Conservation (phyloP, 2,888 invertebrate species). For the Anorthoa munda region DNA sequence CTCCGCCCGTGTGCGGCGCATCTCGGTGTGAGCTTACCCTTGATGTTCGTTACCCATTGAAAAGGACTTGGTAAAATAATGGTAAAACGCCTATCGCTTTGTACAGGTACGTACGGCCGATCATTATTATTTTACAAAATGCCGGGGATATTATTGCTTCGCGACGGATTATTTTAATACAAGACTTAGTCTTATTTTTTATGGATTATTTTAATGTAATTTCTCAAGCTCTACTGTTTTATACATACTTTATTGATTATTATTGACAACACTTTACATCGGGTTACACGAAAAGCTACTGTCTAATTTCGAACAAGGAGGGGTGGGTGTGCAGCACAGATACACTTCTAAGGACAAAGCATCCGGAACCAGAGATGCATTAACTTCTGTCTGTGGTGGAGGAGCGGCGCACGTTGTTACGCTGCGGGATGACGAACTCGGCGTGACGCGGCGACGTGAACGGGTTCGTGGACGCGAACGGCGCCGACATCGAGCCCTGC, state of each 20-base stretch:
- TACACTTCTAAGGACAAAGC: slow-evolving; percentile 43
- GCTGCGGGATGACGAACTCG: slow-evolving; percentile 88
- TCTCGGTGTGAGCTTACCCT: neutral
- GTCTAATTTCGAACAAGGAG: slow-evolving; percentile 50
- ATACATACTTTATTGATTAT: slow-evolving; percentile 39
- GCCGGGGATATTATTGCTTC: slow-evolving; percentile 53
- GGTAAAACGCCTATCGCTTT: neutral
- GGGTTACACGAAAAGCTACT: slow-evolving; percentile 53
- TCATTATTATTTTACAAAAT: slow-evolving; percentile 40
- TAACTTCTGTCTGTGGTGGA: slow-evolving; percentile 80
- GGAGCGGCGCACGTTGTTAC: slow-evolving; percentile 78
- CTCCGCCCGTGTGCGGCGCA: neutral
- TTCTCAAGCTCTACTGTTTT: slow-evolving; percentile 46
- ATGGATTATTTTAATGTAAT: slow-evolving; percentile 27
- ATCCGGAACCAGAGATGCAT: slow-evolving; percentile 32
- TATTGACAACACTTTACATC: slow-evolving; percentile 49
- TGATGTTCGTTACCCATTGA: slow-evolving; percentile 12
- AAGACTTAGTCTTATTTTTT: too few species aligned
- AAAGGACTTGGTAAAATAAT: slow-evolving; percentile 8
- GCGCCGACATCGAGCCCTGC: slow-evolving; percentile 78
- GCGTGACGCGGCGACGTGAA: slow-evolving; percentile 84
- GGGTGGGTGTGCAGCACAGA: slow-evolving; percentile 33
- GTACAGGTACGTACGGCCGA: slow-evolving; percentile 12
- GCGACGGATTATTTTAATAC: slow-evolving; percentile 36
- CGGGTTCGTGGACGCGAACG: slow-evolving; percentile 83